phyloP scores from a whole-genome alignment of 2,113 vertebrate species.

The Phylloscopus trochiloides region DNA sequence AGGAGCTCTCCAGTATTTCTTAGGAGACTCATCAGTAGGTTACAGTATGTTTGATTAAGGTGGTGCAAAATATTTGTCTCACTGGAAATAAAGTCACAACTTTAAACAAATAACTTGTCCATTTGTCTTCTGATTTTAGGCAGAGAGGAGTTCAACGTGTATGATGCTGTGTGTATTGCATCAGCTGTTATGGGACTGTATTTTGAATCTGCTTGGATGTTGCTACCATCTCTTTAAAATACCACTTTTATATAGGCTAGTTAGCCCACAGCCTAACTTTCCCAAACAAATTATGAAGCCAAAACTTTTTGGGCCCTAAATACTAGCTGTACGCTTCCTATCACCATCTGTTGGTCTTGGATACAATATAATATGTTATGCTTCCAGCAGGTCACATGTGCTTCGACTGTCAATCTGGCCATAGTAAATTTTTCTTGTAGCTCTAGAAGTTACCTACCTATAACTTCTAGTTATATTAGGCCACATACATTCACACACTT shows the following conservation, averaged over 20 bases:
- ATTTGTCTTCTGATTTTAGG: background rate
- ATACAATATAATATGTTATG: background rate
- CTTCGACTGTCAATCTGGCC: background rate
- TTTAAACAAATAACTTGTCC: background rate
- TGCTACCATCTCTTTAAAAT: background rate
- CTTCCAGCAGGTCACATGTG: background rate
- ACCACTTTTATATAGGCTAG: background rate
- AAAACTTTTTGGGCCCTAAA: background rate
- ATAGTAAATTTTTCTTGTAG: background rate
- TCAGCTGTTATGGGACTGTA: background rate
- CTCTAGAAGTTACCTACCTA: background rate
- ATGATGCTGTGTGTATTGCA: background rate
- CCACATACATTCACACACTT: rapidly evolving
- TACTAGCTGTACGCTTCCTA: background rate
- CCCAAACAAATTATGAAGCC: background rate
- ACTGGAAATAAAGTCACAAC: background rate
- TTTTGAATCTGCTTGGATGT: background rate
- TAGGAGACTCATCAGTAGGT: background rate
- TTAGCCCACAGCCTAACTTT: background rate
- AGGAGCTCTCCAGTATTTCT: background rate
- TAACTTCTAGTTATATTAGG: background rate
- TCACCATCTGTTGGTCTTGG: background rate
- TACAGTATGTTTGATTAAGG: background rate
- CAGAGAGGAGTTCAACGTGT: background rate
- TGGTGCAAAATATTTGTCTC: background rate